Evolutionary conservation across 2,888 invertebrate species (phyloP), one percentile per base, ranked within the genome.

Genomic region (Nomada goodeniana): DNA sequence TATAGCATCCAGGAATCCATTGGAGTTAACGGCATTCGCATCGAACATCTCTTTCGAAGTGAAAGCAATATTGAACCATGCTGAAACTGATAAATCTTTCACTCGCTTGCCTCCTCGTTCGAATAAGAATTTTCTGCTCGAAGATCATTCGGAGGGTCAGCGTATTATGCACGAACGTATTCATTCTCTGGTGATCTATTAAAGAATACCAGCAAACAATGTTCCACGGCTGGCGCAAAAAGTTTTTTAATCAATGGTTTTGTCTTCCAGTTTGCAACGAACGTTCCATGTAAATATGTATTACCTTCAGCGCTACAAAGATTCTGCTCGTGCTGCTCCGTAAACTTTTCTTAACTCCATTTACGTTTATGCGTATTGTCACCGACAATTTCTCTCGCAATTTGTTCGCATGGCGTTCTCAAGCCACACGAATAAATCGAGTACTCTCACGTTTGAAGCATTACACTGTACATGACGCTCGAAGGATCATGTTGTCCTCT

Each of bases 21-120:
- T 4, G 68, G 57, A 78, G 63, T 78, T 68, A 80, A 68, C 78
- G 80, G 78, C 78, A 78, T 52, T 57, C 72, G 61, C 61, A 44
- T 52, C 72, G 80, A 57, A 67, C 72, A 44, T 72, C 78, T 80
- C 79, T 78, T 80, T 80, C 71, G 42, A 67, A 71, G 78, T 61
- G 78, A 68, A 61, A 68, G 67, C 78, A 63, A 78, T 42, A 61
- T 70, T 65, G 44, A 64, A 42, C 52, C 79, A 64, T 50, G 65
- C 13, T 74, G 80, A 80, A 80, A 80, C 74, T 70, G 81, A 80
- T 74, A 74, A 80, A 79, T 79, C 69, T 59, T 70, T 50, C 61
- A 52, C 36, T 26, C 29, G 65, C 55, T 61, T 55, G 52, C 75
- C 70, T 29, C 50, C 68, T 23, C 71, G 72, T 77, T 50, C 61